These are phyloP conservation scores for Nautilus pompilius DNA, from an alignment of 1,140 invertebrate genomes.

Conservation along the genomic window DNA sequence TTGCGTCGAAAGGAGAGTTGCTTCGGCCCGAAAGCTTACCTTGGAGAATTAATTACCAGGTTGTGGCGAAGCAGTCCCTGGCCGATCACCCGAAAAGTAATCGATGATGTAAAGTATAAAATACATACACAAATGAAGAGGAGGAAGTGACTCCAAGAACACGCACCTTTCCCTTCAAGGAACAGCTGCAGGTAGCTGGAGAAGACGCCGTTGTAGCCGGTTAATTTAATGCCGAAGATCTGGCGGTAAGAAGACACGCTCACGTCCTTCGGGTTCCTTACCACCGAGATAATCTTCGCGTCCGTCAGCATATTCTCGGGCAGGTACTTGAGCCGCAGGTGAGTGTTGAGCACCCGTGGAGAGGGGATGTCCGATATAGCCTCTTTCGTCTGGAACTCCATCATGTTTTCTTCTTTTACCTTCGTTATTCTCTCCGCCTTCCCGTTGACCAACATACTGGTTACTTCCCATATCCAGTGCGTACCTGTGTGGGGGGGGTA, in stretches of 20 bases:
- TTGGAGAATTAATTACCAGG: neutral
- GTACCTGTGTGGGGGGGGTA: slow-evolving; percentile 20
- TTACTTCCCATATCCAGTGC: slow-evolving; percentile 41
- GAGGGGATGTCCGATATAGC: slow-evolving; percentile 17
- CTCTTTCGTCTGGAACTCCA: slow-evolving; percentile 8
- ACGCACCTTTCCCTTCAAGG: slow-evolving; percentile 12
- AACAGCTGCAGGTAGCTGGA: slow-evolving; percentile 9
- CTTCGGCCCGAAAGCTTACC: neutral
- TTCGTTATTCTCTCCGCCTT: slow-evolving; percentile 17
- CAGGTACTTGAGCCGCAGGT: slow-evolving; percentile 24
- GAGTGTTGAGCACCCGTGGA: slow-evolving; percentile 36
- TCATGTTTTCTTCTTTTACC: slow-evolving; percentile 23
- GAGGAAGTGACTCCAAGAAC: neutral
- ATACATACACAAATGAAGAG: too few species aligned
- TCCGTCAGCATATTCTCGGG: slow-evolving; percentile 16
- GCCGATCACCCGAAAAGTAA: too few species aligned
- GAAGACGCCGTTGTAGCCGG: slow-evolving; percentile 12
- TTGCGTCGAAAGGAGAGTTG: neutral
- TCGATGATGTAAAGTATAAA: too few species aligned
- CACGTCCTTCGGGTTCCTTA: slow-evolving; percentile 32
- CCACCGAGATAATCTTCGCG: slow-evolving; percentile 18
- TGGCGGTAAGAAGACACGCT: slow-evolving; percentile 31
- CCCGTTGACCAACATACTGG: slow-evolving; percentile 20
- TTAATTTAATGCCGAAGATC: slow-evolving; percentile 6
- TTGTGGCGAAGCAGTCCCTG: neutral